These are phyloP conservation scores for Fundulus diaphanus DNA, from an alignment of 2,797 vertebrate species.

Conservation along the genomic window DNA sequence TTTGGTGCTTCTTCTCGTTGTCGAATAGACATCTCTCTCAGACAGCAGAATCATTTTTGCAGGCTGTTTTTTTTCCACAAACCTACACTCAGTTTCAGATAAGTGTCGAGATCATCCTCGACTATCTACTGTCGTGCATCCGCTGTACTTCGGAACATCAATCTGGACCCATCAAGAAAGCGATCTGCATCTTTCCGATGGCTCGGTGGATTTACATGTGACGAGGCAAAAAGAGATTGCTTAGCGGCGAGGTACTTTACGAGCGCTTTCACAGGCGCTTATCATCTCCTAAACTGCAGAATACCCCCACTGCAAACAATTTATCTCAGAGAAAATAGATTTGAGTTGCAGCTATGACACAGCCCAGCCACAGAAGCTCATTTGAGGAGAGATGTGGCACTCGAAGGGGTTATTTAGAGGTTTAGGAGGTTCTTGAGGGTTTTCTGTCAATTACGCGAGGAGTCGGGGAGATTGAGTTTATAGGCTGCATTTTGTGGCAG, in stretches of 20 bases:
- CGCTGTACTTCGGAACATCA: constrained; percentile 2
- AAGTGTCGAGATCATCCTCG: constrained; percentile 14
- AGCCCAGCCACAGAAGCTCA: constrained; percentile 15
- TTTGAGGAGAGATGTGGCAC: constrained; percentile 33
- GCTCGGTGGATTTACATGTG: constrained; percentile 12
- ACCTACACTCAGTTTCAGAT: constrained; percentile 27
- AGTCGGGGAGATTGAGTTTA: constrained; percentile 39
- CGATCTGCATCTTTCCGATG: neutral
- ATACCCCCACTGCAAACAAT: constrained; percentile 2
- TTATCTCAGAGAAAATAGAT: constrained; percentile 10
- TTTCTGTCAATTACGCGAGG: constrained; percentile 47
- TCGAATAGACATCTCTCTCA: constrained; percentile 19
- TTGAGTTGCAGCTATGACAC: constrained; percentile 14
- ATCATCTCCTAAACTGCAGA: constrained; percentile 9
- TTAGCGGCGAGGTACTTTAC: constrained; percentile 23
- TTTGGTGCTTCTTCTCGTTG: constrained; percentile 27
- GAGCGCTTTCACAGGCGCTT: constrained; percentile 34
- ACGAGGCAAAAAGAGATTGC: constrained; percentile 5
- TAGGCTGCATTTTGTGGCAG: constrained; percentile 57
- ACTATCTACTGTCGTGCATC: constrained; percentile 1
- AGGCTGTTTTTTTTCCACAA: constrained; percentile 44
- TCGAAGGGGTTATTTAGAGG: constrained; percentile 49
- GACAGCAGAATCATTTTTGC: constrained; percentile 50
- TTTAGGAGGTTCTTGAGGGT: constrained; percentile 55
- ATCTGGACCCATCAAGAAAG: constrained; percentile 23